Conservation (phyloP, 2,888 invertebrate species). For the Sepioteuthis lessoniana region DNA sequence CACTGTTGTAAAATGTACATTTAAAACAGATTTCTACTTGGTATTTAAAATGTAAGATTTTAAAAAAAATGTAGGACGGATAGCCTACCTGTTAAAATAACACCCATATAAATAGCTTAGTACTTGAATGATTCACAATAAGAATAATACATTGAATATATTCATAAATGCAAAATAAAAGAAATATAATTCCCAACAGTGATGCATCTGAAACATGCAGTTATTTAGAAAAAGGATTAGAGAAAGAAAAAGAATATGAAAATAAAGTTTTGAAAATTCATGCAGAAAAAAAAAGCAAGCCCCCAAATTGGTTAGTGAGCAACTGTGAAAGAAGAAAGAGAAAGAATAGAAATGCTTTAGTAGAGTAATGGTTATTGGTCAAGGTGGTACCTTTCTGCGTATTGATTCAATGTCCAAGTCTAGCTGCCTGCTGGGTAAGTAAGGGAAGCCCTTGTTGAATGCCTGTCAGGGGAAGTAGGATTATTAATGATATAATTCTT, state of each 20-base stretch:
- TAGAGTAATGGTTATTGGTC: constrained; percentile 7
- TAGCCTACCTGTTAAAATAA: too few relatives aligned
- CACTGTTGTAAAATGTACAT: too few relatives aligned
- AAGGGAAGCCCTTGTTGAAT: constrained; percentile 47
- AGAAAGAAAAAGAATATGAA: background rate
- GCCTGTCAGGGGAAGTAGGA: background rate
- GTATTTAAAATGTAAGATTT: too few relatives aligned
- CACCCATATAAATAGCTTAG: too few relatives aligned
- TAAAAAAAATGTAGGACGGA: too few relatives aligned
- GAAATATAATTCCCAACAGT: background rate
- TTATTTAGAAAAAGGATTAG: background rate
- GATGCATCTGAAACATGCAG: constrained; percentile 44
- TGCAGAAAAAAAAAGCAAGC: constrained; percentile 1
- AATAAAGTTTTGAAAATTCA: background rate
- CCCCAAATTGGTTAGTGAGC: constrained; percentile 33
- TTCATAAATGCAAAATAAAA: constrained; percentile 46
- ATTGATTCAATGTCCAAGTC: constrained; percentile 46
- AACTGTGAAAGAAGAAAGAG: constrained; percentile 33
- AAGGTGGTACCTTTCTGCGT: constrained; percentile 44
- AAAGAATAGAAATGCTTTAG: constrained; percentile 21
- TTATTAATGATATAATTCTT: background rate
- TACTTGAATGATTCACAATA: too few relatives aligned
- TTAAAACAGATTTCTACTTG: too few relatives aligned
- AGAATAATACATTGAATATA: too few relatives aligned
- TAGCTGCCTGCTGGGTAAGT: constrained; percentile 46